Evolutionary conservation across 2,888 invertebrate species (phyloP), one percentile per base, ranked within the genome.

Genomic region (Scaptomyza tumidula): DNA sequence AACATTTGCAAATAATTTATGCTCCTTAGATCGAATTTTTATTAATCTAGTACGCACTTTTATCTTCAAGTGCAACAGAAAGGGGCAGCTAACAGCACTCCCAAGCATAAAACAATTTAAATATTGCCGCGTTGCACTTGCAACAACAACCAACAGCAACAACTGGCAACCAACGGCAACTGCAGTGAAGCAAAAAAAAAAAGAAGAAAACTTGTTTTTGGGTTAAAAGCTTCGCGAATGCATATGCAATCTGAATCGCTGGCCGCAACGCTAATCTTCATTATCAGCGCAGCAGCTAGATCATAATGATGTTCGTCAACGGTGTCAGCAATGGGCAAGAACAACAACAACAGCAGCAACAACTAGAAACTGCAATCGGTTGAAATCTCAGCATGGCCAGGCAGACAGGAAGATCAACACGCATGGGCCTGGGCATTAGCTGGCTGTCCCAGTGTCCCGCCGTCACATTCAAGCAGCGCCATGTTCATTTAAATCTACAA

Each of bases 401-500:
- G 69, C 76, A 50, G 19, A n/a, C 50, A 50, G 84, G 68, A 66
- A 67, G 82, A 88, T 82, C 86, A 86, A 83, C 83, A 82, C 82
- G 88, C 82, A 82, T 88, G 71, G 61, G 61, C 78, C 52, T 54
- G 74, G 73, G 73, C 78, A 72, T 77, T 77, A 62, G 61, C 56
- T 56, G 37, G 48, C 43, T 66, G 69, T 59, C 60, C 56, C 29
- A 24, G 24, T 14, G 53, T 31, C 48, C 31, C 19, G 3, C 11
- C 37, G 65, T 67, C 66, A 54, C 58, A 52, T 55, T 59, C 70
- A 71, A 63, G 66, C 86, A 81, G 77, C 86, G 83, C 77, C 89
- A 85, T 89, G 89, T 89, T 89, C 86, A 89, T 89, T 86, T 86
- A 89, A 87, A 88, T 89, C 88, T 86, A 88, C 88, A 89, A 89